Percentiles rank a stretch among this genome's conserved stretches.
Evolutionary conservation across 2,797 vertebrate species (phyloP).

Genomic region (Fistularia tabacaria): DNA sequence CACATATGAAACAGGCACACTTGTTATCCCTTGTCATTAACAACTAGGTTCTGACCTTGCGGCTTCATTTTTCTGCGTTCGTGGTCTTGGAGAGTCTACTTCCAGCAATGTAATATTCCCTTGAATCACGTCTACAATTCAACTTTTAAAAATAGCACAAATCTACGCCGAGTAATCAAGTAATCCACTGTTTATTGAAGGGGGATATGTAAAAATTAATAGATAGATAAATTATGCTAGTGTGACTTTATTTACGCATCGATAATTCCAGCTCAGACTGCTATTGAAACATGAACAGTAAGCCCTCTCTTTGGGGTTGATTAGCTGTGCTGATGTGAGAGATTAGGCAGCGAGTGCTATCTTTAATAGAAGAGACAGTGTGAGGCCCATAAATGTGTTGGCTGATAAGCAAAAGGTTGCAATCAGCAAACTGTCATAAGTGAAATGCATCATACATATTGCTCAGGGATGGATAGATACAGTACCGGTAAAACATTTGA

Average conservation of each 20-base stretch:
- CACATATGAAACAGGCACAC: conserved; percentile 15
- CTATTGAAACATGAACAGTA: conserved; percentile 5
- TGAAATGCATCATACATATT: conserved; percentile 18
- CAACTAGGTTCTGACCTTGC: conserved; percentile 32
- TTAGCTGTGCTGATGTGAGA: conserved; percentile 49
- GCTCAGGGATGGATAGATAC: background rate
- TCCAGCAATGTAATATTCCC: background rate
- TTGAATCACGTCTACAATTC: no score
- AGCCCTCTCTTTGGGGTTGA: conserved; percentile 17
- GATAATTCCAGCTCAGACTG: no score
- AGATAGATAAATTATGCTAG: no score
- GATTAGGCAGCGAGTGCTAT: conserved; percentile 30
- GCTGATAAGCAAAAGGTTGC: conserved; percentile 52
- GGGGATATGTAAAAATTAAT: no score
- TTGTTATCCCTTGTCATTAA: conserved; percentile 18
- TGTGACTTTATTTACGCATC: no score
- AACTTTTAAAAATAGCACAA: no score
- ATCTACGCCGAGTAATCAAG: no score
- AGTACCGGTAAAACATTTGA: conserved; percentile 3
- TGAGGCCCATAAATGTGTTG: conserved; percentile 26
- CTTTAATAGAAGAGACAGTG: conserved; percentile 22
- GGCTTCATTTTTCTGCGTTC: conserved; percentile 14
- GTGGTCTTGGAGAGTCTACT: background rate
- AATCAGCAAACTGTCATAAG: conserved; percentile 50
- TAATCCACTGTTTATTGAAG: no score